Conservation (phyloP, 2,888 invertebrate species). For the Zhuqinia jingwanae region DNA sequence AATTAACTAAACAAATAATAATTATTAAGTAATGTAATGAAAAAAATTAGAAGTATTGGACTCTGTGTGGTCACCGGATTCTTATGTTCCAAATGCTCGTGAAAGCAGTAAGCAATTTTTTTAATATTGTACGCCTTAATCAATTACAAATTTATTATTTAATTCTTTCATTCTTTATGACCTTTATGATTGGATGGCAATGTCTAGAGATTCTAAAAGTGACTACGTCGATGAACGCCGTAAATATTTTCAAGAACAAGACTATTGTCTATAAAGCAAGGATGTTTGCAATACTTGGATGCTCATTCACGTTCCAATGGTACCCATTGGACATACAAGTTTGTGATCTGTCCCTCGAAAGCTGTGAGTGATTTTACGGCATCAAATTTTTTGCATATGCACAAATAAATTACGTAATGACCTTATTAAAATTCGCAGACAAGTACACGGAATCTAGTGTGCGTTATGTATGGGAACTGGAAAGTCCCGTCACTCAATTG, state of each 20-base stretch:
- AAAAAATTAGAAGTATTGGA: too few species aligned
- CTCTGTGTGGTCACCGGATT: conserved; percentile 94
- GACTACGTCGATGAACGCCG: conserved; percentile 90
- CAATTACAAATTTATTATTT: too few species aligned
- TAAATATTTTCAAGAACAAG: conserved; percentile 89
- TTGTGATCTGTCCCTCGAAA: conserved; percentile 91
- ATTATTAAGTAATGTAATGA: too few species aligned
- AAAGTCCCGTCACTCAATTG: background rate
- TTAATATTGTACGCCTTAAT: too few species aligned
- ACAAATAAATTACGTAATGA: background rate
- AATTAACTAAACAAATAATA: too few species aligned
- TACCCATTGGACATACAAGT: conserved; percentile 94
- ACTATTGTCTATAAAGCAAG: conserved; percentile 90
- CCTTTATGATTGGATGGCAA: background rate
- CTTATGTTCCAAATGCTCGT: conserved; percentile 92
- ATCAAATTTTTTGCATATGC: background rate
- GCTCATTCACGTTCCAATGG: conserved; percentile 93
- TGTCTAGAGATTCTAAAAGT: conserved; percentile 88
- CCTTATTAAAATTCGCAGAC: conserved; percentile 10
- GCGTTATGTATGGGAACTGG: conserved; percentile 45
- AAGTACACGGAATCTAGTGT: conserved; percentile 11
- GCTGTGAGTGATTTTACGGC: conserved; percentile 86
- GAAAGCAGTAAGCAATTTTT: conserved; percentile 90
- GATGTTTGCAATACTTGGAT: conserved; percentile 92
- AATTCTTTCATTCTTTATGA: too few species aligned